Evolutionary conservation across 2,113 vertebrate species (phyloP).

Genomic region (Archilochus colubris): DNA sequence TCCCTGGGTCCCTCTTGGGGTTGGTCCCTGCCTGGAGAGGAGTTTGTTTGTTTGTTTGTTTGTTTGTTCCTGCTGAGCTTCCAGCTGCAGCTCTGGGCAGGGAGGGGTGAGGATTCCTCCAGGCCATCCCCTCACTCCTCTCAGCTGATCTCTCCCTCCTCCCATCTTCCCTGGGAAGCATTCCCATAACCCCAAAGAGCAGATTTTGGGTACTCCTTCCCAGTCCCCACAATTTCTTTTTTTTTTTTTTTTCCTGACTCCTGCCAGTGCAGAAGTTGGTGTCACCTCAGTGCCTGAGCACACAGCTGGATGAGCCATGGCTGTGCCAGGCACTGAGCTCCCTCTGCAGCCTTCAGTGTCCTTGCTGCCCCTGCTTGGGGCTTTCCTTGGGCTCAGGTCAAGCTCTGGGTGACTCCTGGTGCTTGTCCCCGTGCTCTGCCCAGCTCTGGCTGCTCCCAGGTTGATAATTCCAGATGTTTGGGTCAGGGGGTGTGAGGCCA

Average conservation of each 20-base stretch:
- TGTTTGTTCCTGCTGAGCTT: neutral
- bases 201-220: neutral
- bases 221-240: neutral
- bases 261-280: neutral
- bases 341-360: neutral
- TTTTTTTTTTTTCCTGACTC: neutral
- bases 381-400: neutral
- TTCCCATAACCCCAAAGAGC: neutral
- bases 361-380: neutral
- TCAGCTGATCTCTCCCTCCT: neutral
- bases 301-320: fast-evolving
- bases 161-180: neutral
- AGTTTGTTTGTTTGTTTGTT: neutral
- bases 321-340: neutral
- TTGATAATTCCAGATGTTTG: neutral
- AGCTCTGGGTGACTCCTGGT: neutral
- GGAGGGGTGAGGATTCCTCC: neutral
- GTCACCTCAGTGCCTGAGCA: neutral
- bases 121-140: neutral
- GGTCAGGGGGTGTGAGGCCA: neutral
- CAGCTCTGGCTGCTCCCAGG: neutral
- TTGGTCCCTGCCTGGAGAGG: no score
- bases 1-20: neutral
- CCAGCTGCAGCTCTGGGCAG: neutral
- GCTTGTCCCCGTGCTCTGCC: neutral